phyloP scores from a whole-genome alignment of 2,797 vertebrate genomes.

The Smutsia gigantea region DNA sequence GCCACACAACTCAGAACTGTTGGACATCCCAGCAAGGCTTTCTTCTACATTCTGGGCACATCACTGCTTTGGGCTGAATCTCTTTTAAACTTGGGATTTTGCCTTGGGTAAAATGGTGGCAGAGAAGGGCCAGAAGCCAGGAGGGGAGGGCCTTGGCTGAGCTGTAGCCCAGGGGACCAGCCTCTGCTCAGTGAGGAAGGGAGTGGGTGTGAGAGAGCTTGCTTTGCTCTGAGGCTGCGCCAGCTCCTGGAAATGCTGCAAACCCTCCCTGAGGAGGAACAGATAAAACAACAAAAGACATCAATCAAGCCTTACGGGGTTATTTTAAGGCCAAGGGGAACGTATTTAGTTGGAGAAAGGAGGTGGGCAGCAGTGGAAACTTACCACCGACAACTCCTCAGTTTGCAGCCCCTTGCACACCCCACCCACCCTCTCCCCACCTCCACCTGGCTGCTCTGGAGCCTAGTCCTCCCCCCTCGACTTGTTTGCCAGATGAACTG shows the following conservation, averaged over 20 bases:
- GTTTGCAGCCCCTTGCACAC: slow-evolving; percentile 69
- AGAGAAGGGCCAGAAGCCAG: not conserved
- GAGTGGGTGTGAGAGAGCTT: not conserved
- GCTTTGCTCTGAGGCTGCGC: not conserved
- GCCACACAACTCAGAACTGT: not conserved
- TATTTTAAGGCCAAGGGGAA: slow-evolving; percentile 58
- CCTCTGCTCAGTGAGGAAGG: not conserved
- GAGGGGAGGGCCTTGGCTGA: not conserved
- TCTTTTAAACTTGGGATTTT: not conserved
- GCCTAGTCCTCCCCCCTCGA: slow-evolving; percentile 57
- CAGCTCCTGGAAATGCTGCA: slow-evolving; percentile 17
- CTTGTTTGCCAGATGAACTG: slow-evolving; percentile 78
- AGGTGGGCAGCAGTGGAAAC: not conserved
- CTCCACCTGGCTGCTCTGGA: not conserved
- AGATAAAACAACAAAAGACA: slow-evolving; percentile 17
- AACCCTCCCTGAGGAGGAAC: slow-evolving; percentile 11
- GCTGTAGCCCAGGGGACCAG: not conserved
- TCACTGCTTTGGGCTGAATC: not conserved
- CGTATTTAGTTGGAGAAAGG: not conserved
- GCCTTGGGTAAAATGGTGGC: not conserved
- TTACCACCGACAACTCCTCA: not conserved
- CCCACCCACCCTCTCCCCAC: slow-evolving; percentile 44
- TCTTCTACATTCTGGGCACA: not conserved
- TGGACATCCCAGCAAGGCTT: too few species aligned
- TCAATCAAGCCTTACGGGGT: not conserved